Evolutionary conservation across 2,113 vertebrate genomes (phyloP).

Genomic region (Helogale parvula): DNA sequence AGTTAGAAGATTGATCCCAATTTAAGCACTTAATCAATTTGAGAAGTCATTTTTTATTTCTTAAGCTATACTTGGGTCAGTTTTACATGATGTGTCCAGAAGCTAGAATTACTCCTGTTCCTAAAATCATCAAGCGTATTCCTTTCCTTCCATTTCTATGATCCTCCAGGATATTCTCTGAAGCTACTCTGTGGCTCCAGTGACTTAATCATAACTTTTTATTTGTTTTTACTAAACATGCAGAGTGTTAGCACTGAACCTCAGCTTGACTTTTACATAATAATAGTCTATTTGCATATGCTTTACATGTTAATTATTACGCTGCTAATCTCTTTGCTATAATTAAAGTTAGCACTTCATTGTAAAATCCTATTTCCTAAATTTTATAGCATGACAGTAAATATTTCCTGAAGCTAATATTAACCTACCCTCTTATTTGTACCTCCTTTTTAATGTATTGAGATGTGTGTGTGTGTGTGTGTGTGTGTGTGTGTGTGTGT

Average conservation of each 20-base stretch:
- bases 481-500: background rate
- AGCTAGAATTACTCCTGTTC: background rate
- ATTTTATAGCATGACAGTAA: constrained; percentile 46
- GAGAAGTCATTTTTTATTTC: background rate
- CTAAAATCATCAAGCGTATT: background rate
- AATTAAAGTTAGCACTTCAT: constrained; percentile 59
- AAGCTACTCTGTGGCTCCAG: background rate
- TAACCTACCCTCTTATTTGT: constrained; percentile 12
- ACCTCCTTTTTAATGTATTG: constrained; percentile 5
- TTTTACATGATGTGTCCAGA: background rate
- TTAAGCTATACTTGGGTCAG: background rate
- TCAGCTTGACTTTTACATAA: constrained; percentile 53
- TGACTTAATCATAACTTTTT: constrained; percentile 43
- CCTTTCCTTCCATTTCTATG: background rate
- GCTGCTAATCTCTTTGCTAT: constrained; percentile 31
- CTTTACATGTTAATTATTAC: constrained; percentile 52
- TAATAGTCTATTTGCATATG: constrained; percentile 49
- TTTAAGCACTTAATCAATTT: background rate
- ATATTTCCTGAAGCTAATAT: constrained; percentile 28
- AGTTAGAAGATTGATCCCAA: background rate
- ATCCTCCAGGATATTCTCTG: background rate
- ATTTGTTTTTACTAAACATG: constrained; percentile 50
- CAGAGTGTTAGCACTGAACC: background rate
- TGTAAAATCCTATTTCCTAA: constrained; percentile 34
- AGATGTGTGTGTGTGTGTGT: background rate